Conservation (phyloP, 2,888 invertebrate genomes). For the Lasiommata megera region DNA sequence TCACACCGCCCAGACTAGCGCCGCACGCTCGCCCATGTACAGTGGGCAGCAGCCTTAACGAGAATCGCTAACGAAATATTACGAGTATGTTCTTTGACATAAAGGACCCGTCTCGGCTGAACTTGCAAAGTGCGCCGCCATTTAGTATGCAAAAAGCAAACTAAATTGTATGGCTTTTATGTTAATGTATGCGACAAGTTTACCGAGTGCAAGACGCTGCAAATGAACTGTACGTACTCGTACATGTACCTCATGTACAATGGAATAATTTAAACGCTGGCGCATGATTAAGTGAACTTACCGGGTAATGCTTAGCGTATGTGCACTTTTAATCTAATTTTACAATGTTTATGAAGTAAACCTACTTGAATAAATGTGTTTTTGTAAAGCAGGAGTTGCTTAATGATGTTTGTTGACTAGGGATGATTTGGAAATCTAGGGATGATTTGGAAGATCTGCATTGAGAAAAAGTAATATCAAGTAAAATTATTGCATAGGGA, state of each 20-base stretch:
- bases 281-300: background rate
- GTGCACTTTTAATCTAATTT: too few species aligned
- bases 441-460: too few species aligned
- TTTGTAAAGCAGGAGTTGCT: too few species aligned
- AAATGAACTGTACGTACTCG: background rate
- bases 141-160: slow-evolving; percentile 4
- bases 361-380: too few species aligned
- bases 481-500: too few species aligned
- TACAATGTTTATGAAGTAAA: too few species aligned
- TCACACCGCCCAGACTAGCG: too few species aligned
- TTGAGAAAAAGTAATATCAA: too few species aligned
- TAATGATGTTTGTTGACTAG: too few species aligned
- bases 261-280: background rate
- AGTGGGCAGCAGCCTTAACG: background rate
- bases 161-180: background rate
- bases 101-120: background rate
- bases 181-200: slow-evolving; percentile 1
- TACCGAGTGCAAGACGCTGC: background rate
- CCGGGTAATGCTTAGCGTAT: too few species aligned
- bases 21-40: too few species aligned
- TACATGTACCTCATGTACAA: background rate
- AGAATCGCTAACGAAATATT: background rate
- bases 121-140: slow-evolving; percentile 4
- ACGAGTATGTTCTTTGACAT: background rate
- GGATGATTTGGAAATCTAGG: too few species aligned